Conservation (phyloP, 2,888 invertebrate species). For the Alitta virens region DNA sequence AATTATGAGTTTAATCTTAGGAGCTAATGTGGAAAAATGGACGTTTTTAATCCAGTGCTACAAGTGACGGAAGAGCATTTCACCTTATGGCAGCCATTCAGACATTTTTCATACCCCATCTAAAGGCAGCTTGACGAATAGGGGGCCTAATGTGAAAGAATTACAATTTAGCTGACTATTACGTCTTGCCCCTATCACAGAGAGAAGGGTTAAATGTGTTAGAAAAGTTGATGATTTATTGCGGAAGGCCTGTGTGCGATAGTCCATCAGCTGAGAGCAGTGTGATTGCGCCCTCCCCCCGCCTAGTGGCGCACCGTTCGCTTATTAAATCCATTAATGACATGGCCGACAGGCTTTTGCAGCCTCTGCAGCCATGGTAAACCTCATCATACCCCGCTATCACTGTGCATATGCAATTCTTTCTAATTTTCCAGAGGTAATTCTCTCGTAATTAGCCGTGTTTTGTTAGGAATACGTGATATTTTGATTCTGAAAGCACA, state of each 20-base stretch:
- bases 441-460: too few species aligned
- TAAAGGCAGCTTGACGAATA: conserved; percentile 3
- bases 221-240: conserved; percentile 21
- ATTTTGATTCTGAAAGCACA: too few species aligned
- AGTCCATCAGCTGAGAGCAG: not conserved
- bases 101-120: conserved; percentile 6
- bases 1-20: conserved; percentile 1
- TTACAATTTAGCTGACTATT: conserved; percentile 17
- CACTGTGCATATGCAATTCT: too few species aligned
- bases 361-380: too few species aligned
- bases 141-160: conserved; percentile 12
- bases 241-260: not conserved
- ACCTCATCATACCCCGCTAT: too few species aligned
- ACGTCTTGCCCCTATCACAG: conserved; percentile 2
- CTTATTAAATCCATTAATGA: too few species aligned
- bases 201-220: conserved; percentile 13
- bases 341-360: too few species aligned
- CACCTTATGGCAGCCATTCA: not conserved
- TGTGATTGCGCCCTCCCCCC: too few species aligned
- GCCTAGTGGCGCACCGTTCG: too few species aligned
- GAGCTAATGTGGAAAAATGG: not conserved
- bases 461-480: too few species aligned
- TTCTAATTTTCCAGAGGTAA: too few species aligned
- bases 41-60: not conserved
- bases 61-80: too few species aligned